Percentiles rank a stretch among this genome's conserved stretches.
phyloP scores from a whole-genome alignment of 2,113 vertebrate genomes.

The Patagioenas fasciata region DNA sequence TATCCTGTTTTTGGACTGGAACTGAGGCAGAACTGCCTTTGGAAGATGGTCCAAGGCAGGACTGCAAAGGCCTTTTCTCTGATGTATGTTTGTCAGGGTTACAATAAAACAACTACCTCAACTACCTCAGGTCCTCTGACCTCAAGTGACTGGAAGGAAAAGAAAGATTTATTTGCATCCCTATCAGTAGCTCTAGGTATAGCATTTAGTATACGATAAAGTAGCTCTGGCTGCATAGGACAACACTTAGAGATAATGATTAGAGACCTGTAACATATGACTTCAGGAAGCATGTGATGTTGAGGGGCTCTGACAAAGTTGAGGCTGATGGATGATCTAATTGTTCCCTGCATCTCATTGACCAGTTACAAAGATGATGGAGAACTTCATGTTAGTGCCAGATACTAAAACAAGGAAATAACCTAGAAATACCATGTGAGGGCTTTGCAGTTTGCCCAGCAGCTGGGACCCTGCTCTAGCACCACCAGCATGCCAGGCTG shows the following conservation, averaged over 20 bases:
- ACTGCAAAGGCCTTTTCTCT: not conserved
- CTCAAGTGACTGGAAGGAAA: not conserved
- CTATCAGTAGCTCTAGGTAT: not conserved
- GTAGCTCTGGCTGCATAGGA: not conserved
- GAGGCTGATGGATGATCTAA: not conserved
- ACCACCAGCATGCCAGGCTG: not conserved
- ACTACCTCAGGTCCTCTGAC: not conserved
- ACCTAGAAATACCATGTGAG: rapidly evolving
- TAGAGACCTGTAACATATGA: not conserved
- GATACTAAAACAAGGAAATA: not conserved
- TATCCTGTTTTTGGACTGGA: not conserved
- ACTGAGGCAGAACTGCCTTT: not conserved
- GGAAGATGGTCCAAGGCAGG: not conserved
- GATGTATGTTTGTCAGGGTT: not conserved
- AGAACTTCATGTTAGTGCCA: not conserved
- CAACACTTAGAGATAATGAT: not conserved
- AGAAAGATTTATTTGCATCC: not conserved
- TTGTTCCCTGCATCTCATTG: not conserved
- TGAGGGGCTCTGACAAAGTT: not conserved
- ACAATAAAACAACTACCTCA: not conserved
- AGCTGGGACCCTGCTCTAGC: not conserved
- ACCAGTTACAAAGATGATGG: not conserved
- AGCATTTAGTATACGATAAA: not conserved
- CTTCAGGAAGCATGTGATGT: not conserved
- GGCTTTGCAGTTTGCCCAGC: not conserved